These are phyloP conservation scores for Synodontis membranacea DNA, from an alignment of 2,113 vertebrate genomes.

Conservation along the genomic window DNA sequence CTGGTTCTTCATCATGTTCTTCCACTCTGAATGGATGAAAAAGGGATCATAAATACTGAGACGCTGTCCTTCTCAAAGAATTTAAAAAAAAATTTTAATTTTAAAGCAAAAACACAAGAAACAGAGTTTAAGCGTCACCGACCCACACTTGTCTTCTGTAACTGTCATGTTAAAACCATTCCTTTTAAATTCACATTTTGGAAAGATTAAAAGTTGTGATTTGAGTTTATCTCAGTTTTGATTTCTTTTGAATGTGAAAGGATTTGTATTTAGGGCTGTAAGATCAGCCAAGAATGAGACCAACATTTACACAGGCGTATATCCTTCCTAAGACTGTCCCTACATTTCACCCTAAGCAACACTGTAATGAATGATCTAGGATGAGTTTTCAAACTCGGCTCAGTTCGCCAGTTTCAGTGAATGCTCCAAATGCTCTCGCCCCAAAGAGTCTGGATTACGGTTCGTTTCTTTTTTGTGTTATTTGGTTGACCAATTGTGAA, in stretches of 20 bases:
- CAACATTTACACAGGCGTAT: not conserved
- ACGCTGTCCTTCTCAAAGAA: not conserved
- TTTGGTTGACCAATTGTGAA: not conserved
- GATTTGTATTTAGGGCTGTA: not conserved
- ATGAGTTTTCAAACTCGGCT: not conserved
- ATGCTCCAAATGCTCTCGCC: not conserved
- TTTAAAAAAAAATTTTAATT: too few relatives aligned
- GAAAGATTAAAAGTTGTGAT: not conserved
- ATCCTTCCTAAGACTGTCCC: not conserved
- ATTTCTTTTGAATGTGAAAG: not conserved
- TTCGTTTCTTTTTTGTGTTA: not conserved
- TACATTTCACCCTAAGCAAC: not conserved
- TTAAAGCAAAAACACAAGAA: not conserved
- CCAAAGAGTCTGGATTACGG: not conserved
- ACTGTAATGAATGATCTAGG: not conserved
- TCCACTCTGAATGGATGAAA: constrained; percentile 8
- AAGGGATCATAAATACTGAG: not conserved
- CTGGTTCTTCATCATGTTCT: not conserved
- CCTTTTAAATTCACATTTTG: not conserved
- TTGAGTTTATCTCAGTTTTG: not conserved
- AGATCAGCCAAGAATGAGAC: not conserved
- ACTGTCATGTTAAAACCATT: not conserved
- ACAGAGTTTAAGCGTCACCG: not conserved
- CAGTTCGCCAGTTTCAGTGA: not conserved
- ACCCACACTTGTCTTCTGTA: not conserved